Conservation (phyloP, 1,140 invertebrate genomes). For the Cyclargus thomasi region DNA sequence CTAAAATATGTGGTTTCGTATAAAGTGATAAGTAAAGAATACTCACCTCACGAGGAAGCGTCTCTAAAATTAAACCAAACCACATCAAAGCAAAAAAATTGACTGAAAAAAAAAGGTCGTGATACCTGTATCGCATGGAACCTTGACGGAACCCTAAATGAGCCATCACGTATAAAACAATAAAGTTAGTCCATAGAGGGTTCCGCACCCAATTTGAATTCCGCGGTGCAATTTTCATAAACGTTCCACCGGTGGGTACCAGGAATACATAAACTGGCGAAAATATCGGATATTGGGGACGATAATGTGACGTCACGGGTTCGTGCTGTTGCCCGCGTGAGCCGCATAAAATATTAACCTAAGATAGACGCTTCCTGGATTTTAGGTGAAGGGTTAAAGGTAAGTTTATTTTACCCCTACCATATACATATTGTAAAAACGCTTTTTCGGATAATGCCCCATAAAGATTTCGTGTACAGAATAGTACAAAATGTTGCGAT, state of each 20-base stretch:
- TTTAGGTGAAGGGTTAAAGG: constrained; percentile 4
- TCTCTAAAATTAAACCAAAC: too few relatives aligned
- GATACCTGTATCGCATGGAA: too few relatives aligned
- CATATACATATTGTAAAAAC: background rate
- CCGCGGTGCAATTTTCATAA: constrained; percentile 21
- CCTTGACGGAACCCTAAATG: background rate
- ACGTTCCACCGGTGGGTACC: constrained; percentile 20
- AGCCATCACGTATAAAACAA: constrained; percentile 6
- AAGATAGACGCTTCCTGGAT: constrained; percentile 6
- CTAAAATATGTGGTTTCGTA: too few relatives aligned
- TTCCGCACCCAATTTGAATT: constrained; percentile 17
- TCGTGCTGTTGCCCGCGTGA: constrained; percentile 16
- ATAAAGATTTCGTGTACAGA: background rate
- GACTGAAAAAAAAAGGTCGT: too few relatives aligned
- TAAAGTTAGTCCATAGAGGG: background rate
- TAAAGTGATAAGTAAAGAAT: too few relatives aligned
- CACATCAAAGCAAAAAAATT: too few relatives aligned
- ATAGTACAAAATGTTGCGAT: background rate
- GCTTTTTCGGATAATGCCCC: background rate
- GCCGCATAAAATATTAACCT: constrained; percentile 16
- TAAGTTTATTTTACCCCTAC: constrained; percentile 8
- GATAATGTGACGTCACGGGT: constrained; percentile 22
- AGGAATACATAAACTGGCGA: constrained; percentile 22
- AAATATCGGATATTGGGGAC: constrained; percentile 22
- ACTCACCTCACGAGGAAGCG: too few relatives aligned